phyloP scores from a whole-genome alignment of 2,888 invertebrate genomes.

The Galerucella calmariensis region DNA sequence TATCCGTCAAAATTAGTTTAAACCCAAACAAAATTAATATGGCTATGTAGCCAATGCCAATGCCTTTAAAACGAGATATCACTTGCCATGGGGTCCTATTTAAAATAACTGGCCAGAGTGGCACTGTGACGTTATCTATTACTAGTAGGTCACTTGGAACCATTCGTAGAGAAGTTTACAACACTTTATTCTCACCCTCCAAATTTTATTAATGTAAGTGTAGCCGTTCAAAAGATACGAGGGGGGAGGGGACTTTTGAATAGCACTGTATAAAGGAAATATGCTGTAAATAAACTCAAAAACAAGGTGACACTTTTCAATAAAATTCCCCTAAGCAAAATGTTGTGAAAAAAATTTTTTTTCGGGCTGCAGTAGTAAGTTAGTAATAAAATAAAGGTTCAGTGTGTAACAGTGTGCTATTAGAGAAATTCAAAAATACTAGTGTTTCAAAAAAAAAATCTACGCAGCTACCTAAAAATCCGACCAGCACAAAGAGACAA shows the following conservation, averaged over 20 bases:
- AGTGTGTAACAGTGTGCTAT: slow-evolving; percentile 44
- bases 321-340: slow-evolving; percentile 34
- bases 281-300: slow-evolving; percentile 18
- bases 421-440: slow-evolving; percentile 42
- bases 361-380: slow-evolving; percentile 40
- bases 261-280: neutral
- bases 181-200: no score
- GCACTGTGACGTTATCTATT: no score
- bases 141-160: no score
- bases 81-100: no score
- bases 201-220: no score
- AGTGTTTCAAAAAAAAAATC: slow-evolving; percentile 44
- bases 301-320: slow-evolving; percentile 21
- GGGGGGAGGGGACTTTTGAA: neutral
- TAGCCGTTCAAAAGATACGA: no score
- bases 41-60: no score
- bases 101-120: no score
- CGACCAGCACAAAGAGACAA: slow-evolving; percentile 30
- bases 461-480: slow-evolving; percentile 45
- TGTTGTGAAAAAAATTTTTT: slow-evolving; percentile 29
- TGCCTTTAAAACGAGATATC: no score
- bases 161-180: no score
- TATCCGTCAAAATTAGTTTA: no score
- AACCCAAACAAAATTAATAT: no score
- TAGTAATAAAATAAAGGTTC: slow-evolving; percentile 43